Evolutionary conservation across 2,797 vertebrate species (phyloP), one percentile per base, ranked within the genome.

Genomic region (Macropodus opercularis): DNA sequence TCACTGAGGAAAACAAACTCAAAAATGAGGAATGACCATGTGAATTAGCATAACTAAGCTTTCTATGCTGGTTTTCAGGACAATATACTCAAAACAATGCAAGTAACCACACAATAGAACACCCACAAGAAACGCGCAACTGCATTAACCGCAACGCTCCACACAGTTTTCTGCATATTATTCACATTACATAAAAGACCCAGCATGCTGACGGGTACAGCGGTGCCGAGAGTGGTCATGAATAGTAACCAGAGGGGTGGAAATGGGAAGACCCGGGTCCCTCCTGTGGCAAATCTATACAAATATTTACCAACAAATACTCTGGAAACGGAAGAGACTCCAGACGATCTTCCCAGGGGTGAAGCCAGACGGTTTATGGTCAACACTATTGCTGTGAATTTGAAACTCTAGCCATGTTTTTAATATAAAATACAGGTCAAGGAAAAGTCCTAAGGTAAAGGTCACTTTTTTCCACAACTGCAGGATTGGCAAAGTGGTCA

Each of bases 111-210:
- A 86, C 79, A 71, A 86, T 67, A 83, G 79, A 84, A 87, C 82
- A 83, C 71, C 83, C 77, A 87, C 84, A 73, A 83, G 67, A 75
- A 75, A 83, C 60, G 60, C 80, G 83, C 68, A 85, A 86, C 70
- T 80, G 81, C 85, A 85, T 82, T 80, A 82, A 82, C 62, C 78
- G 81, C 82, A 88, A 90, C 85, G 85, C 71, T 75, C 74, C 78
- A 81, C 82, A 75, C 72, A 67, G 65, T 81, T 81, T 79, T 84
- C 86, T 85, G 86, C 88, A 84, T 80, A 87, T 83, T 80, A 84
- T 83, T 85, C 85, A 88, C 82, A 90, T 89, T 84, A 84, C 85
- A 82, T 86, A 77, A 79, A 85, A 84, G 73, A 83, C 75, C 78
- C 71, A 18, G 79, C 76, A 61, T 62, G 66, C 85, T 60, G 71